A percentile compares a stretch with the other conserved stretches of the same genome.
These are phyloP conservation scores for Betta splendens DNA, from an alignment of 2,797 vertebrate genomes.

Conservation along the genomic window DNA sequence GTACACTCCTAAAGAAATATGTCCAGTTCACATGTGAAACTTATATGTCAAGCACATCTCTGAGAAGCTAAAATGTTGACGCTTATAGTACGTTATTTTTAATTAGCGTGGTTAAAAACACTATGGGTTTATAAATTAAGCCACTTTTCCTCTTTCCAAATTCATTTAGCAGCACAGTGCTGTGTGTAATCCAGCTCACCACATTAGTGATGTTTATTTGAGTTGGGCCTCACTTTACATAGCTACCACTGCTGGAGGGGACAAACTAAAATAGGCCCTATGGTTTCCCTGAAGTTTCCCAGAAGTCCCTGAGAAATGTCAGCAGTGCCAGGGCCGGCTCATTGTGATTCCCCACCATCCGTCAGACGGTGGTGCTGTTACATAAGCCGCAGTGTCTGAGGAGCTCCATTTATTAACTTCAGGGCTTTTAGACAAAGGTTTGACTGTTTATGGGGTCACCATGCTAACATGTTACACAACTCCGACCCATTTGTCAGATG, in stretches of 20 bases:
- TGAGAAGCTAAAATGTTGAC: not conserved
- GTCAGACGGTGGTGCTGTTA: conserved; percentile 54
- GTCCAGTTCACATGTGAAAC: too few relatives aligned
- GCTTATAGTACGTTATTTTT: not conserved
- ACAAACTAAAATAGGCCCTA: not conserved
- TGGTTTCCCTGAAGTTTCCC: conserved; percentile 31
- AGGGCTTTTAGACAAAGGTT: conserved; percentile 48
- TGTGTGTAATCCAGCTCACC: not conserved
- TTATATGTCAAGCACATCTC: too few relatives aligned
- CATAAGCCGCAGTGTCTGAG: conserved; percentile 29
- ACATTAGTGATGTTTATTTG: not conserved
- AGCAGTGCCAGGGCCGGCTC: conserved; percentile 17
- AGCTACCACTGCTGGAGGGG: not conserved
- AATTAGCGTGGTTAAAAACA: not conserved
- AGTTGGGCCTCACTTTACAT: not conserved
- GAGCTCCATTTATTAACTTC: conserved; percentile 30
- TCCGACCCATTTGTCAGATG: conserved; percentile 33
- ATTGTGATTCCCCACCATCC: conserved; percentile 58
- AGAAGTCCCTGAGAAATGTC: conserved; percentile 33
- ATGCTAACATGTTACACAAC: conserved; percentile 32
- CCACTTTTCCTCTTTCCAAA: not conserved
- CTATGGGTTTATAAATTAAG: too few relatives aligned
- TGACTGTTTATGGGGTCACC: conserved; percentile 27
- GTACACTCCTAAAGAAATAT: too few relatives aligned
- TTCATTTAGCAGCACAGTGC: not conserved